Evolutionary conservation across 1,140 invertebrate genomes (phyloP), one percentile per base, ranked within the genome.

Genomic region (Liolophura sinensis): DNA sequence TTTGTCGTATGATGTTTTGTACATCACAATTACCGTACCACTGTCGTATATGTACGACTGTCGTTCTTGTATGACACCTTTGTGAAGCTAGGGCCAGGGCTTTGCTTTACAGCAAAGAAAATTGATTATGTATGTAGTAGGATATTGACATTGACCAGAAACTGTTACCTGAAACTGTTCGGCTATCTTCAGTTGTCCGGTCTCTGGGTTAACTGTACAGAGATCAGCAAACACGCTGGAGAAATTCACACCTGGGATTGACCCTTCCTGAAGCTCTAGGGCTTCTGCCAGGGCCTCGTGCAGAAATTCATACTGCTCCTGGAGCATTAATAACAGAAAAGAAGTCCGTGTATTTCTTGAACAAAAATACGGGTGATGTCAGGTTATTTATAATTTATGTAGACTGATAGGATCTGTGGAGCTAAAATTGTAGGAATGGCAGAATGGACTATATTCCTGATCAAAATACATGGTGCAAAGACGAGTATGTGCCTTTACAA

Each of bases 171-270:
- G 96, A 69, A 98, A 99, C 14, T 96, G 96, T 4, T 96, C 96
- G 79, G 97, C 94, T 78, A 97, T 94, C 24, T 96, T 96, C 84
- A 98, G 98, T 82, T 98, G 94, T 78, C 97, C 94, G 85, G 98
- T 98, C 46, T 96, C 98, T 86, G 97, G 96, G 85, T 99, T 96
- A 48, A 98, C 94, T 82, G 98, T 96, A 82, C 97, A 97, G 25
- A 93, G 93, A 81, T 98, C 95, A 4, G 93, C 94, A 40, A 92
- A 94, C 79, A 96, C 91, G 4, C 95, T 97, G 51, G 95, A 87
- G 16, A 94, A 96, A 20, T 93, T 91, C 0, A 94, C 93, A 79
- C 97, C 95, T 62, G 71, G 60, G 5, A 73, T 68, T 0, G 62
- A 63, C 9, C 94, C 96, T 81, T 96, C 93, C 5, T 94, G 94